These are phyloP conservation scores for Ornithorhynchus anatinus DNA, from an alignment of 2,113 vertebrate species.

Conservation along the genomic window DNA sequence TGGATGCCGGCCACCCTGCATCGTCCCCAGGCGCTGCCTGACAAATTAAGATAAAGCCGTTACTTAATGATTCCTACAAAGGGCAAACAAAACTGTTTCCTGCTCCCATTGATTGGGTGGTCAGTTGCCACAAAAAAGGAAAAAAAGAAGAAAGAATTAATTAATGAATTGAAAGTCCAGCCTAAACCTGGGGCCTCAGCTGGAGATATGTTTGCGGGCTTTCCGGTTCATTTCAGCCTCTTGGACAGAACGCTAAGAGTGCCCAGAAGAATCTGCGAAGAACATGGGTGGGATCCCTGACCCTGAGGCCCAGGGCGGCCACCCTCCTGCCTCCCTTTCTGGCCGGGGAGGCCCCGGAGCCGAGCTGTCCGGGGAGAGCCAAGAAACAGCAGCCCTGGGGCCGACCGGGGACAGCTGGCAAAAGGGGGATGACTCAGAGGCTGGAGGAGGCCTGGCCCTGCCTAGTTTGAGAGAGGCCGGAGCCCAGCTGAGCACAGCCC, in stretches of 20 bases:
- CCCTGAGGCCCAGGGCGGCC: no score
- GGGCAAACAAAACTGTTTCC: conserved; percentile 86
- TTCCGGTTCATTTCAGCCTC: background rate
- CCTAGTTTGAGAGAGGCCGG: conserved; percentile 58
- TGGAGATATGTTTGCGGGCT: no score
- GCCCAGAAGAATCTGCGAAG: conserved; percentile 11
- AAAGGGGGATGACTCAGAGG: conserved; percentile 63
- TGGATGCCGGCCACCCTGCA: conserved; percentile 70
- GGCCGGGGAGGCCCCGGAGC: no score
- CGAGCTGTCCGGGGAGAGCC: conserved; percentile 29
- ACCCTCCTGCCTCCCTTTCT: no score
- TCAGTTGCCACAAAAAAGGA: conserved; percentile 68
- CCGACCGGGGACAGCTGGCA: no score
- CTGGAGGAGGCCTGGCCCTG: conserved; percentile 62
- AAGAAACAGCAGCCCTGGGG: conserved; percentile 14
- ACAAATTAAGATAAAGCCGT: conserved; percentile 85
- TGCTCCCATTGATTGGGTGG: conserved; percentile 77
- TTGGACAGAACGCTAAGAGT: background rate
- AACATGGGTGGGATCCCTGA: no score
- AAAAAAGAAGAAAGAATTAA: conserved; percentile 32
- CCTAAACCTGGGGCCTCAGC: no score
- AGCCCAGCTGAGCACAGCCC: no score
- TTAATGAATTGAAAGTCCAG: no score
- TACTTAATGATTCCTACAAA: conserved; percentile 80
- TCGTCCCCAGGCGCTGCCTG: conserved; percentile 78